Evolutionary conservation across 2,113 vertebrate species (phyloP).

Genomic region (Rallus limicola): DNA sequence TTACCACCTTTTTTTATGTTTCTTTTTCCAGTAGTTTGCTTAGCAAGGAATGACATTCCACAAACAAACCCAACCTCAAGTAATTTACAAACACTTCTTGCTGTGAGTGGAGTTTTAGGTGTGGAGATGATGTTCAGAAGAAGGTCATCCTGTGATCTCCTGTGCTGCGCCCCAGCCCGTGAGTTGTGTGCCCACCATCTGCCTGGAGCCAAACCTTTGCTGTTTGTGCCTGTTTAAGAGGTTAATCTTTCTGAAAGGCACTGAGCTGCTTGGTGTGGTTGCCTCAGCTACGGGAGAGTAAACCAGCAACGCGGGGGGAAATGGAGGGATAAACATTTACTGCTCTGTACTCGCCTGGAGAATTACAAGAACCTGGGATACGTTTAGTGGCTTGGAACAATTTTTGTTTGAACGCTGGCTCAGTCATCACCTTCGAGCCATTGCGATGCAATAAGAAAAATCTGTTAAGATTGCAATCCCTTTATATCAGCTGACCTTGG

Average conservation of each 20-base stretch:
- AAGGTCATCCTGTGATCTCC: background rate
- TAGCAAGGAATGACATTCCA: background rate
- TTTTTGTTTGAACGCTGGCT: background rate
- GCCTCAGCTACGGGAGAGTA: background rate
- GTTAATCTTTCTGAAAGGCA: conserved; percentile 1
- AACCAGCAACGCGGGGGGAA: background rate
- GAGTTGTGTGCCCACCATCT: background rate
- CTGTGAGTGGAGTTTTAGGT: background rate
- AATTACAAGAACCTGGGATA: conserved; percentile 12
- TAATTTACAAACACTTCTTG: background rate
- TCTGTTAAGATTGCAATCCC: background rate
- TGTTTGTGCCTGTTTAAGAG: conserved; percentile 7
- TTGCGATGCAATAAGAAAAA: background rate
- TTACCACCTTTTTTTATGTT: background rate
- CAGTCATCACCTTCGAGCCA: background rate
- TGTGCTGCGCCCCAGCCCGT: background rate
- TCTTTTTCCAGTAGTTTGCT: background rate
- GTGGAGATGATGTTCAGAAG: background rate
- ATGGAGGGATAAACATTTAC: background rate
- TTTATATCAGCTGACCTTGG: background rate
- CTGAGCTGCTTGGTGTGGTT: background rate
- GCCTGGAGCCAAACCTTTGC: background rate
- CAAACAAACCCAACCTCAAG: background rate
- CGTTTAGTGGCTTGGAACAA: conserved; percentile 19
- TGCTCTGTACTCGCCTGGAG: background rate